These are phyloP conservation scores for Plusia festucae DNA, from an alignment of 2,888 invertebrate species.

Conservation along the genomic window DNA sequence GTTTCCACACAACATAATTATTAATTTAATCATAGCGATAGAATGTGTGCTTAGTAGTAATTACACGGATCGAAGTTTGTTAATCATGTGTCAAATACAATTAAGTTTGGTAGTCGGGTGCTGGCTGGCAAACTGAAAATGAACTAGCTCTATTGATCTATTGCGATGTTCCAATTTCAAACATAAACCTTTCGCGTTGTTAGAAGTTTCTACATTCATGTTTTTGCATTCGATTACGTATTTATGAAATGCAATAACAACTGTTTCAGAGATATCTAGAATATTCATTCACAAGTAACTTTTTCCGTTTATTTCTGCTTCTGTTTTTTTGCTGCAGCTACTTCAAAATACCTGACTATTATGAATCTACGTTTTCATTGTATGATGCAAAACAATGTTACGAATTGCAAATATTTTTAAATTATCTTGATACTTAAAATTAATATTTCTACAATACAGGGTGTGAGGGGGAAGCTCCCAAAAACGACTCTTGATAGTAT, in stretches of 20 bases:
- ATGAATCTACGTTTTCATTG: no score
- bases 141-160: conserved; percentile 30
- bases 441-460: no score
- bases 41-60: conserved; percentile 41
- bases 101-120: conserved; percentile 35
- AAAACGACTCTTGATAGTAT: no score
- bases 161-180: conserved; percentile 33
- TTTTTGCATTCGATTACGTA: conserved; percentile 2
- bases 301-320: neutral
- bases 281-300: neutral
- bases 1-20: conserved; percentile 13
- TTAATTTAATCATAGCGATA: conserved; percentile 28
- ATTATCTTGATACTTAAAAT: no score
- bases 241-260: conserved; percentile 2
- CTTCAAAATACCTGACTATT: no score
- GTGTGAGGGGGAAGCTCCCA: no score
- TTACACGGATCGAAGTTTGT: conserved; percentile 39
- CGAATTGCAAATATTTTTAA: no score
- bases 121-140: conserved; percentile 24
- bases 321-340: no score
- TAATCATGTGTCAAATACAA: conserved; percentile 50
- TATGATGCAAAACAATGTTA: no score
- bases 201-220: conserved; percentile 5
- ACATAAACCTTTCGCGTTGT: conserved; percentile 15
- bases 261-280: neutral